phyloP scores from a whole-genome alignment of 2,888 invertebrate species.

The Arctia plantaginis region DNA sequence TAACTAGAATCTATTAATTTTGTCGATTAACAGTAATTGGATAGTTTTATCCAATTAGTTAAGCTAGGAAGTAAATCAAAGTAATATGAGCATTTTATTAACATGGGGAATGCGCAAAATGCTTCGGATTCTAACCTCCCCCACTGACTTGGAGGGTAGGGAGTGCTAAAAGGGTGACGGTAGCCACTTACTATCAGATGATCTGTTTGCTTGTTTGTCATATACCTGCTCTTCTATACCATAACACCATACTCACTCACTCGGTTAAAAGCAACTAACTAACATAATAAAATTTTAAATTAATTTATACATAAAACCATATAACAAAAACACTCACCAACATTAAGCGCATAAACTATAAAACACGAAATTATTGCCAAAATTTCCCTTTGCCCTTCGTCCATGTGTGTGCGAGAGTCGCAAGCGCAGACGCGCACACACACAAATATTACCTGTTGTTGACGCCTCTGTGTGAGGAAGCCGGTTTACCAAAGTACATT shows the following conservation, averaged over 20 bases:
- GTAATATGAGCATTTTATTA: no score
- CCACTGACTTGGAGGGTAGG: no score
- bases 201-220: no score
- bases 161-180: no score
- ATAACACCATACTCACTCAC: no score
- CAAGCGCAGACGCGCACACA: conserved; percentile 51
- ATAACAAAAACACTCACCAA: conserved; percentile 43
- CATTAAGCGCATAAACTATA: conserved; percentile 38
- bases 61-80: no score
- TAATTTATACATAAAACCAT: neutral
- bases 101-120: no score
- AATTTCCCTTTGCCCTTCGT: conserved; percentile 83
- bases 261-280: no score
- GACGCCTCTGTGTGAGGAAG: conserved; percentile 59
- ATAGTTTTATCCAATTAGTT: neutral
- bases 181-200: no score
- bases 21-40: neutral
- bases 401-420: conserved; percentile 59
- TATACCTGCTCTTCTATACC: no score
- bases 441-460: conserved; percentile 30
- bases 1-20: neutral
- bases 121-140: no score
- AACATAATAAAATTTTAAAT: no score
- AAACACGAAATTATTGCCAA: conserved; percentile 78
- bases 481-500: conserved; percentile 77